A percentile compares a stretch with the other conserved stretches of the same genome.
These are phyloP conservation scores for Desmophyllum pertusum DNA, from an alignment of 92 coral and sea anemone genomes.

Conservation along the genomic window DNA sequence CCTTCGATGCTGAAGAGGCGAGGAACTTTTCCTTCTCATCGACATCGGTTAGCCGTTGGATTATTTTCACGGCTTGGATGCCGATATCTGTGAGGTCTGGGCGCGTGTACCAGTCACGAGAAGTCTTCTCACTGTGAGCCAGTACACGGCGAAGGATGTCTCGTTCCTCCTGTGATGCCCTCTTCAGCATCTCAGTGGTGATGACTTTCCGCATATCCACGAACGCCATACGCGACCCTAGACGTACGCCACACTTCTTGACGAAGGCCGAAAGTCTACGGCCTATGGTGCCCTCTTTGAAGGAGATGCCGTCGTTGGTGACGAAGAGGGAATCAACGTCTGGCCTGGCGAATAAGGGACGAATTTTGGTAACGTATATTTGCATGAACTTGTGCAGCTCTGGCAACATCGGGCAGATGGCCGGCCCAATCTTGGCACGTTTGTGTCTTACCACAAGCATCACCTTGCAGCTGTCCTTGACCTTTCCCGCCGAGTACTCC, in stretches of 20 bases:
- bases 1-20: too few relatives aligned
- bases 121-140: not conserved
- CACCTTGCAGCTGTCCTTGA: not conserved
- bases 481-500: not conserved
- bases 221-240: too few relatives aligned
- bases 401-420: not conserved
- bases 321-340: too few relatives aligned
- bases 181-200: not conserved
- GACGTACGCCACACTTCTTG: too few relatives aligned
- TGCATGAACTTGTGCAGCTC: not conserved
- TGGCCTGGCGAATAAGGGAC: not conserved
- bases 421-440: not conserved
- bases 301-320: too few relatives aligned
- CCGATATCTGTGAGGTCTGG: conserved; percentile 13
- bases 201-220: too few relatives aligned
- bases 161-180: not conserved
- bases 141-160: not conserved
- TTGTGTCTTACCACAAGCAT: not conserved
- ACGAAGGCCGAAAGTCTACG: too few relatives aligned
- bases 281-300: too few relatives aligned
- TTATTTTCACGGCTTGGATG: too few relatives aligned
- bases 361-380: not conserved
- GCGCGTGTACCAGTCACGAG: not conserved
- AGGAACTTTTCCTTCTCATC: too few relatives aligned
- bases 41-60: too few relatives aligned